phyloP scores from a whole-genome alignment of 2,888 invertebrate genomes.

The Phragmatobia fuliginosa region DNA sequence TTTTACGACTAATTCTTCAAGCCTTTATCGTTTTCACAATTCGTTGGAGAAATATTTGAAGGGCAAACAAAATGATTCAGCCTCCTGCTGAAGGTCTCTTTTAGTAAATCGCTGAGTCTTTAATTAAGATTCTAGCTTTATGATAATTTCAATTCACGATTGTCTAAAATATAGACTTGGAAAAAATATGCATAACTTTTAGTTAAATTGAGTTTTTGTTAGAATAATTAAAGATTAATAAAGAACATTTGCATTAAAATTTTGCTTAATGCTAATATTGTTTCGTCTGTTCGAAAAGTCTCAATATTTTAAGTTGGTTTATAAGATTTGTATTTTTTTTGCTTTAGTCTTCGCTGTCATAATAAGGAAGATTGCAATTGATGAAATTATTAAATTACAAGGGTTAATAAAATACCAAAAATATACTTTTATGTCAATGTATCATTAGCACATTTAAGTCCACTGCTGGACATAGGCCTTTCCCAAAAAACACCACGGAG shows the following conservation, averaged over 20 bases:
- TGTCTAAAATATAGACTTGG: conserved; percentile 30
- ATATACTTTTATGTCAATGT: no score
- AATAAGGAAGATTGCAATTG: no score
- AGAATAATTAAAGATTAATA: conserved; percentile 16
- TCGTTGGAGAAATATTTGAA: conserved; percentile 25
- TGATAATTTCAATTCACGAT: conserved; percentile 43
- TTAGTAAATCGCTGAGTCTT: conserved; percentile 32
- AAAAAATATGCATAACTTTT: conserved; percentile 40
- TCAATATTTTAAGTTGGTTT: conserved; percentile 4
- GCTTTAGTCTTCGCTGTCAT: no score
- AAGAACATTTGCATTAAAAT: neutral
- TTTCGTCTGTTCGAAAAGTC: neutral
- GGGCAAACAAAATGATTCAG: conserved; percentile 17
- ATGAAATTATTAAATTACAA: no score
- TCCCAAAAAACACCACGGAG: no score
- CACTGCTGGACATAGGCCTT: no score
- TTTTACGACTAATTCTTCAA: conserved; percentile 6
- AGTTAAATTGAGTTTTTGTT: conserved; percentile 30
- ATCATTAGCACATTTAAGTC: no score
- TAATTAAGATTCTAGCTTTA: conserved; percentile 49
- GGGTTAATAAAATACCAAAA: no score
- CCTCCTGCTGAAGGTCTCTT: conserved; percentile 28
- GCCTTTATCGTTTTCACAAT: conserved; percentile 18
- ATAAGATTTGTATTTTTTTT: neutral
- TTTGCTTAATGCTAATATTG: neutral